Evolutionary conservation across 2,113 vertebrate species (phyloP), one percentile per base, ranked within the genome.

Genomic region (Dipodomys merriami): DNA sequence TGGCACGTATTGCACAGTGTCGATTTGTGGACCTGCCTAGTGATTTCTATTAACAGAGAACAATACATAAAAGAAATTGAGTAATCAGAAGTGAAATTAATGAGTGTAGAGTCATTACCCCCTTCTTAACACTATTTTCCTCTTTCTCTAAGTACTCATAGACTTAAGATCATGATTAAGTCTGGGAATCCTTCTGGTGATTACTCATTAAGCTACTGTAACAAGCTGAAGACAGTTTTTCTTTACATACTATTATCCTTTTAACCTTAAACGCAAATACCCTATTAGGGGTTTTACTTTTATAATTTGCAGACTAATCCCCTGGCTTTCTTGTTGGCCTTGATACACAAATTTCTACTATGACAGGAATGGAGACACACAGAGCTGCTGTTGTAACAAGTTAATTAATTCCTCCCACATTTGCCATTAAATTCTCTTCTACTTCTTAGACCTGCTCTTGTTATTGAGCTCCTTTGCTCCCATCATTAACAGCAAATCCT

Each of bases 181-280:
- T 35, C 71, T 49, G 64, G 53, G 39, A 69, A 76, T 77, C 57
- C 86, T 57, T 86, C 35, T 77, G 60, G 44, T 80, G 72, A 86
- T 67, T 83, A 30, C 74, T 93, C 57, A 57, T 72, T 79, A 80
- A 60, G 23, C 60, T 71, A 20, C 30, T 79, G 53, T 83, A 76
- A 92, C 67, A 81, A 84, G 68, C 49, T 33, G 16, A 73, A 88
- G 62, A 60, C 6, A 92, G 46, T 29, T 88, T 88, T 88, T 80
- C 27, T 94, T 93, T 86, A 67, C 33, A 60, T 69, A 68, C 35
- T 86, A 35, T 49, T 74, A 86, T 80, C 62, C 90, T 91, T 83
- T 62, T 88, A 92, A 53, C 7, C n/a, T 68, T 68, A 68, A 49
- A 69, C 64, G 91, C 13, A 15, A 78, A 72, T 62, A 39, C n/a